Evolutionary conservation across 2,113 vertebrate species (phyloP).

Genomic region (Plotosus lineatus): DNA sequence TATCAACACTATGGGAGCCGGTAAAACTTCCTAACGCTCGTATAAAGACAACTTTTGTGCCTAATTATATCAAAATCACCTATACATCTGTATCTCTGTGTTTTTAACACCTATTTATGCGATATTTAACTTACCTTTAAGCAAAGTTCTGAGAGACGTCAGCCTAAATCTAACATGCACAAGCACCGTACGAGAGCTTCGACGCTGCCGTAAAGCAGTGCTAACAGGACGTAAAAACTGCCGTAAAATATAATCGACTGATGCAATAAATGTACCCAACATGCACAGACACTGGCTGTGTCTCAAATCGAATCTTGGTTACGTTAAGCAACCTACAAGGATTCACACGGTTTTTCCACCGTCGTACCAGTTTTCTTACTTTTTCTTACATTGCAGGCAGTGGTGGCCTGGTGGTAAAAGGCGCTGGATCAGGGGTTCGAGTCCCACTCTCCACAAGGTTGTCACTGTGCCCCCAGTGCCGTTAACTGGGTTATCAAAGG

Average conservation of each 20-base stretch:
- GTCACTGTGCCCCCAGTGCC: no score
- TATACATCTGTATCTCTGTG: no score
- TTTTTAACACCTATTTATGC: neutral
- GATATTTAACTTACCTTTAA: slow-evolving; percentile 29
- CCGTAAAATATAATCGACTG: slow-evolving; percentile 59
- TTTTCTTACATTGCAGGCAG: no score
- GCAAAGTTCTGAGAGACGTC: slow-evolving; percentile 19
- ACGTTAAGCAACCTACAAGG: neutral
- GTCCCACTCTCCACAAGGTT: no score
- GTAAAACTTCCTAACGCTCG: neutral
- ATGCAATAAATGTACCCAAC: slow-evolving; percentile 63
- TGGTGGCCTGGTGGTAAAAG: no score
- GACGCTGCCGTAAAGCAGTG: slow-evolving; percentile 28
- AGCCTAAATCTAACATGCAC: slow-evolving; percentile 18
- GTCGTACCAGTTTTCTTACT: neutral
- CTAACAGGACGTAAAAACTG: neutral
- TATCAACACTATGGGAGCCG: neutral
- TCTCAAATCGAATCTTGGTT: neutral
- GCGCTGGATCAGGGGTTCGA: no score
- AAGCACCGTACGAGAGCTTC: neutral
- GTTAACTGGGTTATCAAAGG: no score
- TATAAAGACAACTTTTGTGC: neutral
- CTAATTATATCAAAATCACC: no score
- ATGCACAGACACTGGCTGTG: neutral
- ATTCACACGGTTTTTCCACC: neutral